phyloP scores from a whole-genome alignment of 37 sponge, comb jelly and placozoan genomes.

The Corticium candelabrum region DNA sequence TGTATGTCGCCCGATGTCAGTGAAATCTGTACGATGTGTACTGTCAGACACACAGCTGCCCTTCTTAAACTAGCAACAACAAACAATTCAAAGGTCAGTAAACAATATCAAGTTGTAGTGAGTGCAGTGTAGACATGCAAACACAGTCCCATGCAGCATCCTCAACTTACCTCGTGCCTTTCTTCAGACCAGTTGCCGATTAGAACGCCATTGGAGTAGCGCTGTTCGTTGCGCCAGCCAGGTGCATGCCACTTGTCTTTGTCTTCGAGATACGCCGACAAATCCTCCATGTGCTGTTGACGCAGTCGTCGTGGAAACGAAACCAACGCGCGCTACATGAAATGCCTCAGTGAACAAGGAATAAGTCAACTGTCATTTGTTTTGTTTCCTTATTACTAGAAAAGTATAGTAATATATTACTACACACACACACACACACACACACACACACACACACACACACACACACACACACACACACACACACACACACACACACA shows the following conservation, averaged over 20 bases:
- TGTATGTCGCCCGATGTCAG: background rate
- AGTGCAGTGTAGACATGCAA: no score
- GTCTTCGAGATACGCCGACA: constrained; percentile 20
- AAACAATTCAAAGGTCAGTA: background rate
- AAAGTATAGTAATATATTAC: no score
- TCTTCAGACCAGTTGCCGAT: constrained; percentile 92
- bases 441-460: no score
- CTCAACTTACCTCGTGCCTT: constrained; percentile 22
- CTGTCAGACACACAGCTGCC: constrained; percentile 36
- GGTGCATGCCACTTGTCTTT: constrained; percentile 51
- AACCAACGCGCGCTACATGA: no score
- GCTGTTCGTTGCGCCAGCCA: constrained; percentile 78
- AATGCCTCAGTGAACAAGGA: no score
- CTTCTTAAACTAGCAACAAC: constrained; percentile 47
- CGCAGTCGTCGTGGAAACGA: no score
- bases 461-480: no score
- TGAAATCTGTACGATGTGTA: constrained; percentile 47
- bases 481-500: no score
- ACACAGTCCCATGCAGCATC: background rate
- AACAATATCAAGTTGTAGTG: no score
- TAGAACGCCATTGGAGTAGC: constrained; percentile 61
- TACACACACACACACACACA: no score
- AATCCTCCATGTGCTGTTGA: constrained; percentile 26
- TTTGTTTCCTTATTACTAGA: no score
- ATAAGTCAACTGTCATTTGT: no score